phyloP scores from a whole-genome alignment of 2,797 vertebrate species.

The Anolis apletophallus region DNA sequence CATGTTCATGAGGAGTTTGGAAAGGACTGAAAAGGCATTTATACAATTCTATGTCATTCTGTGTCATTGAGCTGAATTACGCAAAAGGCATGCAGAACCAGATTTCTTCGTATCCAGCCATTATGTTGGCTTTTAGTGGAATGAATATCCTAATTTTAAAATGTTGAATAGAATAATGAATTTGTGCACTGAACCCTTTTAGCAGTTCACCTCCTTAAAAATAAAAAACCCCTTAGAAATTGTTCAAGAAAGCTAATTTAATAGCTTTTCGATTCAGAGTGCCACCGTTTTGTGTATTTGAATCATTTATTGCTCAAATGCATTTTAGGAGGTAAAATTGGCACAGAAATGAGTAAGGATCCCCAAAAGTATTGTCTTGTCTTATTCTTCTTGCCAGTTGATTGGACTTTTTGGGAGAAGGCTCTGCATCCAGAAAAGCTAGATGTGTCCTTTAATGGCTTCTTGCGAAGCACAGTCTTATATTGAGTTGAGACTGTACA shows the following conservation, averaged over 20 bases:
- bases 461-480: not conserved
- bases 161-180: not conserved
- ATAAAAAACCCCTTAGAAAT: not conserved
- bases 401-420: not conserved
- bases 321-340: not conserved
- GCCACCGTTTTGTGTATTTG: slow-evolving; percentile 12
- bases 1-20: not conserved
- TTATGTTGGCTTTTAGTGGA: slow-evolving; percentile 15
- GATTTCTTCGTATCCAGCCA: slow-evolving; percentile 20
- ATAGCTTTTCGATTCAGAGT: not conserved
- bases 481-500: not conserved
- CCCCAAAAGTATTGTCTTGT: not conserved
- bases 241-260: not conserved
- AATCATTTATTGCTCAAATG: not conserved
- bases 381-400: accelerated
- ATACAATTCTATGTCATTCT: slow-evolving; percentile 6
- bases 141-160: not conserved
- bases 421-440: not conserved
- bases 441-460: not conserved
- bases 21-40: not conserved
- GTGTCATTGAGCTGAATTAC: slow-evolving; percentile 10
- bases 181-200: not conserved
- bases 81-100: slow-evolving; percentile 22
- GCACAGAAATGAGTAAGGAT: not conserved
- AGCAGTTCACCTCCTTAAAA: not conserved